phyloP scores from a whole-genome alignment of 2,797 vertebrate genomes.

The Hoplostethus atlanticus region DNA sequence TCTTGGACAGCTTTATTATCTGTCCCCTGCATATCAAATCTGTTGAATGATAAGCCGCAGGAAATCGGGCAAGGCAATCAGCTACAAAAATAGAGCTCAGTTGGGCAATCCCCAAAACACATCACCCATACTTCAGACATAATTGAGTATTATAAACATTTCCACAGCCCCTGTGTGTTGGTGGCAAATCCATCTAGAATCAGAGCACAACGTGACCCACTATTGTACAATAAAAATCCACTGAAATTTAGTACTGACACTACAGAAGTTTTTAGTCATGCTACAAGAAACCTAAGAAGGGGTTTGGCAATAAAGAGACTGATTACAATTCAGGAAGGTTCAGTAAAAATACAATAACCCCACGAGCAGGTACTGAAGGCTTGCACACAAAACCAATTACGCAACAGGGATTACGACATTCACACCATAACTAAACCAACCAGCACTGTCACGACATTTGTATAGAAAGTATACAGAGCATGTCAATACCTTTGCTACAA shows the following conservation, averaged over 20 bases:
- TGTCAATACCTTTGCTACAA: conserved; percentile 54
- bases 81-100: conserved; percentile 25
- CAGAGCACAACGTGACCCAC: conserved; percentile 32
- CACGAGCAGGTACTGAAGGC: conserved; percentile 54
- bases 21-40: conserved; percentile 13
- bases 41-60: conserved; percentile 27
- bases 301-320: conserved; percentile 17
- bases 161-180: not conserved
- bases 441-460: conserved; percentile 38
- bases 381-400: conserved; percentile 30
- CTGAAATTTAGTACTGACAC: conserved; percentile 41
- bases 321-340: conserved; percentile 17
- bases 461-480: conserved; percentile 41
- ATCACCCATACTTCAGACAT: conserved; percentile 18
- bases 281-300: conserved; percentile 35
- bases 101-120: conserved; percentile 26
- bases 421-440: conserved; percentile 38
- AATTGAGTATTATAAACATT: conserved; percentile 24
- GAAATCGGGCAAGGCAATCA: conserved; percentile 37
- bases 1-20: conserved; percentile 15
- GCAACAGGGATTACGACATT: conserved; percentile 41
- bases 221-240: conserved; percentile 50
- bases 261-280: conserved; percentile 51
- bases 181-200: conserved; percentile 33
- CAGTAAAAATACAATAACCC: conserved; percentile 42